Evolutionary conservation across 2,797 vertebrate genomes (phyloP), one percentile per base, ranked within the genome.

Genomic region (Microtus obscurus): DNA sequence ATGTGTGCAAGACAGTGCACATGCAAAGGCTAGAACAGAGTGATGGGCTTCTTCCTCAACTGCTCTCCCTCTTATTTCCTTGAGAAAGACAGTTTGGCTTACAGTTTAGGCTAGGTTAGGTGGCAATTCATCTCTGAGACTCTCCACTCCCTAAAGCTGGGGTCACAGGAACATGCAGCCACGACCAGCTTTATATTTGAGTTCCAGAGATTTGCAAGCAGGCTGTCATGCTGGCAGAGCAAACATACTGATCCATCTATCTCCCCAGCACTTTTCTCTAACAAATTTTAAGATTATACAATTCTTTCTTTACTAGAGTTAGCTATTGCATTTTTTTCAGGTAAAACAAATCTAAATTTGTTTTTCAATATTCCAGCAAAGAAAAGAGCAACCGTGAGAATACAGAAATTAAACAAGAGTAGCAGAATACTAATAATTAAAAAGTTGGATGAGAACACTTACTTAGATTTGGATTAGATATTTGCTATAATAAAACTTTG

Each of bases 311-410:
- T 87, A 87, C 77, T 51, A 95, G 9, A 93, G 27, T 91, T 65
- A 63, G 0, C 27, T 65, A 71, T 89, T 79, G 77, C 5, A 43
- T 48, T 93, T 86, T 95, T 87, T 93, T 80, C 37, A 76, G 21
- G 34, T 67, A 93, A 79, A 92, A 73, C 40, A 61, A 56, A 10
- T 53, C 17, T 90, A 89, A 82, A 65, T 86, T 74, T 82, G 25
- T 82, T 92, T 93, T 51, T 65, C 90, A 89, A 91, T 82, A 87
- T 59, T 69, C 13, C 19, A 93, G 56, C 27, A 89, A 86, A 86
- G 81, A 90, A 87, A 94, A 77, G 0, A 87, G 16, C 48, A 92
- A 61, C 29, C 83, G 27, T 45, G 14, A 81, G 11, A 31, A 78
- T 25, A 25, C 25, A 63, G 16, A 88, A 37, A 45, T 90, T 95